A percentile compares a stretch with the other conserved stretches of the same genome.
Evolutionary conservation across 1,140 invertebrate species (phyloP).

Genomic region (Dendroctonus valens): DNA sequence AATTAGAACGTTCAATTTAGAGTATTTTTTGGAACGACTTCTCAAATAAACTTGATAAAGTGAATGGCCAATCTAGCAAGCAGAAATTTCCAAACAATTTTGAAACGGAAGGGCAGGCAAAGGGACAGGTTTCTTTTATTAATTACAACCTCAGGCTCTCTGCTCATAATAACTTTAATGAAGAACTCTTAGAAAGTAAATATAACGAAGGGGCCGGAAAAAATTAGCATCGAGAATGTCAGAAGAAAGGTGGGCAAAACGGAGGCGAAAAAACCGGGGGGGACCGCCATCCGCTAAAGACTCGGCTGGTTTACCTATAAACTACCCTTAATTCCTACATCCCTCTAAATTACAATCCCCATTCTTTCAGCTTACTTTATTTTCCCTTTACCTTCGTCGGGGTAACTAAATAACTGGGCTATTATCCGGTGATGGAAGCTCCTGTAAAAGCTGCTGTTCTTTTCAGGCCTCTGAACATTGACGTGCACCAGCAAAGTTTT

Average conservation of each 20-base stretch:
- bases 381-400: slow-evolving; percentile 48
- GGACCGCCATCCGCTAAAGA: slow-evolving; percentile 47
- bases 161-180: slow-evolving; percentile 40
- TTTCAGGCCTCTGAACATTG: slow-evolving; percentile 16
- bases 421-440: slow-evolving; percentile 49
- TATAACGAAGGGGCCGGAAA: slow-evolving; percentile 32
- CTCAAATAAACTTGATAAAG: too few species aligned
- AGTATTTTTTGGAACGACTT: too few species aligned
- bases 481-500: slow-evolving; percentile 7
- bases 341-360: slow-evolving; percentile 54
- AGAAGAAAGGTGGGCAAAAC: slow-evolving; percentile 20
- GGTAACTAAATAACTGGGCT: slow-evolving; percentile 53
- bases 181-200: slow-evolving; percentile 36
- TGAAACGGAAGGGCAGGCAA: too few species aligned
- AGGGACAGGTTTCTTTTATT: slow-evolving; percentile 24
- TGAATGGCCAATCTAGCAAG: too few species aligned
- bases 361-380: slow-evolving; percentile 53
- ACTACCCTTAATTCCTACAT: slow-evolving; percentile 54
- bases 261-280: slow-evolving; percentile 31
- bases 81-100: too few species aligned
- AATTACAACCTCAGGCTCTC: slow-evolving; percentile 36
- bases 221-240: slow-evolving; percentile 43
- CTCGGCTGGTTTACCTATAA: slow-evolving; percentile 53
- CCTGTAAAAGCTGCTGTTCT: slow-evolving; percentile 37
- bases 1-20: too few species aligned